These are phyloP conservation scores for Actinernus sp. DNA, from an alignment of 92 coral and sea anemone genomes.

Conservation along the genomic window DNA sequence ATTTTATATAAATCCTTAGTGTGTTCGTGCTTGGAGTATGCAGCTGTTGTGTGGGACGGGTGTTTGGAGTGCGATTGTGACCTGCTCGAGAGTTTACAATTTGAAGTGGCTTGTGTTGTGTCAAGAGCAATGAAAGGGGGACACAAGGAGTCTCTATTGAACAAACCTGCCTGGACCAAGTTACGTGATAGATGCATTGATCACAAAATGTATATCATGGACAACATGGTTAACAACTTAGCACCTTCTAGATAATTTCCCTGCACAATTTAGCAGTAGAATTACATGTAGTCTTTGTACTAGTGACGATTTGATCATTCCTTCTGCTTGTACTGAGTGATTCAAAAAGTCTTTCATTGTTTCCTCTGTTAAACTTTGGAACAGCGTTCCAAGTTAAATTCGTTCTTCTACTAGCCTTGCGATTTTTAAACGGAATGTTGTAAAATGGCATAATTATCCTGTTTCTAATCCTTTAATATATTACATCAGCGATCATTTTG, in stretches of 20 bases:
- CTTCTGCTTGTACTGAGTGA: constrained; percentile 9
- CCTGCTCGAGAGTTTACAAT: constrained; percentile 30
- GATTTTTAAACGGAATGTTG: too few species aligned
- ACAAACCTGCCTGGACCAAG: constrained; percentile 36
- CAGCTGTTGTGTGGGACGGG: constrained; percentile 15
- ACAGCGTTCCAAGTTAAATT: too few species aligned
- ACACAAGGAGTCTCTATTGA: constrained; percentile 6
- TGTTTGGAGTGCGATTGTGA: background rate
- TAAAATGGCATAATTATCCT: too few species aligned
- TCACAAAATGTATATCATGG: constrained; percentile 28
- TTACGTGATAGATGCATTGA: constrained; percentile 31
- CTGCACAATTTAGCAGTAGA: constrained; percentile 19
- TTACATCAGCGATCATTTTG: too few species aligned
- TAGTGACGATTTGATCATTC: constrained; percentile 2
- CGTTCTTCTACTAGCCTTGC: too few species aligned
- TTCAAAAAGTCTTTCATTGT: constrained; percentile 35
- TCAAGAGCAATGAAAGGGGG: constrained; percentile 67
- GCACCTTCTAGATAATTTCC: constrained; percentile 21
- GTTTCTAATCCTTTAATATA: too few species aligned
- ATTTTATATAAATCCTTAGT: constrained; percentile 15
- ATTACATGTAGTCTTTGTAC: constrained; percentile 18
- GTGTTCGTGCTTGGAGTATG: constrained; percentile 16
- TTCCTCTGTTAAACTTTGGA: constrained; percentile 8
- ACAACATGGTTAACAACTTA: constrained; percentile 28
- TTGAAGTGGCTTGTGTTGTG: constrained; percentile 45